Evolutionary conservation across 1,140 invertebrate species (phyloP).

Genomic region (Daktulosphaira vitifoliae): DNA sequence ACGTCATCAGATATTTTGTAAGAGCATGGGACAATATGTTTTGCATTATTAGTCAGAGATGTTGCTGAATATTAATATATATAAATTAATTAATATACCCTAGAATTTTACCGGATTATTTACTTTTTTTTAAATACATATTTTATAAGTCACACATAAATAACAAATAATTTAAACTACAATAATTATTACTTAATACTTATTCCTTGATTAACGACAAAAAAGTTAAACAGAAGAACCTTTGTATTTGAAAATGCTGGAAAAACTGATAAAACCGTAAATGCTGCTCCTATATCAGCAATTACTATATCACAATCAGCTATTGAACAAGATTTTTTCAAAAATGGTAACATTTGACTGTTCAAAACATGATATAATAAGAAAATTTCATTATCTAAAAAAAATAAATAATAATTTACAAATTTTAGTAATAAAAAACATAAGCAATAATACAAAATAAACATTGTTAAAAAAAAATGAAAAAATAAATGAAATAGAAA

Average conservation of each 20-base stretch:
- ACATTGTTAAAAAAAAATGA: too few species aligned
- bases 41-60: too few species aligned
- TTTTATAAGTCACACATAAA: too few species aligned
- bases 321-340: conserved; percentile 9
- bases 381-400: conserved; percentile 19
- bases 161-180: too few species aligned
- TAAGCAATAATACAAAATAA: too few species aligned
- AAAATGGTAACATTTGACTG: conserved; percentile 13
- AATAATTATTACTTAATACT: conserved; percentile 6
- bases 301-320: conserved; percentile 12
- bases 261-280: conserved; percentile 8
- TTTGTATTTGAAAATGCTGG: conserved; percentile 13
- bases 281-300: conserved; percentile 6
- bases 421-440: too few species aligned
- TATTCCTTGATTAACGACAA: conserved; percentile 25
- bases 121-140: too few species aligned
- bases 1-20: too few species aligned
- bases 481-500: neutral
- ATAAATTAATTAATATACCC: too few species aligned
- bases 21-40: too few species aligned
- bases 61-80: too few species aligned
- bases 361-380: neutral
- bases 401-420: neutral
- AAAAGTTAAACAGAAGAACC: conserved; percentile 23
- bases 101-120: too few species aligned